A percentile compares a stretch with the other conserved stretches of the same genome.
Conservation (phyloP, 1,140 invertebrate genomes). For the Proales similis region DNA sequence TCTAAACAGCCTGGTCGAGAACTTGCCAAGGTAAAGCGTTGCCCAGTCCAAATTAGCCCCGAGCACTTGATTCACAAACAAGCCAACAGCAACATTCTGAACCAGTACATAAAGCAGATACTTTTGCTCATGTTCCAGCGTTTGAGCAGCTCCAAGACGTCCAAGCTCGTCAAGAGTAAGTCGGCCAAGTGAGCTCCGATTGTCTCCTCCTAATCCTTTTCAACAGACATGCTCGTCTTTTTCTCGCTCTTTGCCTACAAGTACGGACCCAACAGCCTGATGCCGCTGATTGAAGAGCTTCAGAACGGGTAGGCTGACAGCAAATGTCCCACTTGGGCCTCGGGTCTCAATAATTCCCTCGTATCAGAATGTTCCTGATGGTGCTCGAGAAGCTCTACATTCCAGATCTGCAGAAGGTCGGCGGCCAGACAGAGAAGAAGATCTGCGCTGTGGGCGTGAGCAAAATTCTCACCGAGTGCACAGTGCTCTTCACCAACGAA, state of each 20-base stretch:
- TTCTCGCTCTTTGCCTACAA: slow-evolving; percentile 74
- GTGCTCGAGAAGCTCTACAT: slow-evolving; percentile 79
- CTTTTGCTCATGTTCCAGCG: slow-evolving; percentile 84
- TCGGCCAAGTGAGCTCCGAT: slow-evolving; percentile 7
- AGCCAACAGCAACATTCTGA: slow-evolving; percentile 56
- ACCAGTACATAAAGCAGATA: slow-evolving; percentile 74
- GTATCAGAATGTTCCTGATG: slow-evolving; percentile 81
- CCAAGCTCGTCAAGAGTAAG: slow-evolving; percentile 75
- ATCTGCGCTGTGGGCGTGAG: slow-evolving; percentile 78
- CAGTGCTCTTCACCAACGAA: slow-evolving; percentile 59
- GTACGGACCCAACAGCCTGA: slow-evolving; percentile 64
- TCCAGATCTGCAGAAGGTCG: slow-evolving; percentile 75
- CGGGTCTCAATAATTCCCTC: slow-evolving; percentile 38
- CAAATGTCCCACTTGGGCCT: not conserved
- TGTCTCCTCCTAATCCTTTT: slow-evolving; percentile 30
- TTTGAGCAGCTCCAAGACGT: slow-evolving; percentile 81
- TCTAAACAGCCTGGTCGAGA: slow-evolving; percentile 71
- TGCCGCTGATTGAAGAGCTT: slow-evolving; percentile 73
- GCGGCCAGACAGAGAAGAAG: slow-evolving; percentile 72
- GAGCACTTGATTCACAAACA: not conserved
- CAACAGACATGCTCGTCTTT: slow-evolving; percentile 69
- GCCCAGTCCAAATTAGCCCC: not conserved
- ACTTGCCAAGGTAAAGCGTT: slow-evolving; percentile 61
- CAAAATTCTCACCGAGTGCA: slow-evolving; percentile 71
- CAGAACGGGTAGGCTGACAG: slow-evolving; percentile 65